These are phyloP conservation scores for Perca fluviatilis DNA, from an alignment of 2,113 vertebrate species.

Conservation along the genomic window DNA sequence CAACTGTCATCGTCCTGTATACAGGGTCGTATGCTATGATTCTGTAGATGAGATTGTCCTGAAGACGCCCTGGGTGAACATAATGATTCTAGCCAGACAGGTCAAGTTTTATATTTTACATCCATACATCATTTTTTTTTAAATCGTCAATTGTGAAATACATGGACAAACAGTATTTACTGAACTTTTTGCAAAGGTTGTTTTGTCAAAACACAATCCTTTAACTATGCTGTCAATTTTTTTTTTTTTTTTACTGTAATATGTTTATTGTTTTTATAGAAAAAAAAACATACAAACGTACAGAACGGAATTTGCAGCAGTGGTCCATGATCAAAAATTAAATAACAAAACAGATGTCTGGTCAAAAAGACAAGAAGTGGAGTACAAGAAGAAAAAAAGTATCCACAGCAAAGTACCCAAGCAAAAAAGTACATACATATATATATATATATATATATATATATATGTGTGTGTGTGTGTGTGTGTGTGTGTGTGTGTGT, in stretches of 20 bases:
- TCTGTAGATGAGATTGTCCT: not conserved
- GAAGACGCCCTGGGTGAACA: not conserved
- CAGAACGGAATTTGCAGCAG: too few relatives aligned
- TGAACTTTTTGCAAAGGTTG: not conserved
- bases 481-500: rapidly evolving
- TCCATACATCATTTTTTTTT: not conserved
- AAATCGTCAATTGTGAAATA: not conserved
- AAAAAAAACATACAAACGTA: too few relatives aligned
- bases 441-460: too few relatives aligned
- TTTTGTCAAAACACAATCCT: not conserved
- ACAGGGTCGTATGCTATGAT: not conserved
- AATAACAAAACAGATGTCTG: too few relatives aligned
- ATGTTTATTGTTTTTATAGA: too few relatives aligned
- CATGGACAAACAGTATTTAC: not conserved
- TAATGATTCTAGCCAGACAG: not conserved
- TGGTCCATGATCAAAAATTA: too few relatives aligned
- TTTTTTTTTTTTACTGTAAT: too few relatives aligned
- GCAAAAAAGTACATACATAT: too few relatives aligned
- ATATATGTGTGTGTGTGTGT: rapidly evolving
- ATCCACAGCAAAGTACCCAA: too few relatives aligned
- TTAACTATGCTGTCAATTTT: not conserved
- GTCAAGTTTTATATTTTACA: not conserved
- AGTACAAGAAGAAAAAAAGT: too few relatives aligned
- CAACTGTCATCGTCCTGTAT: constrained; percentile 26
- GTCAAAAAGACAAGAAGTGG: too few relatives aligned